Evolutionary conservation across 30 jellyfish, hydroid and myxozoan genomes (phyloP), one percentile per base, ranked within the genome.

Genomic region (Hydractinia echinata): DNA sequence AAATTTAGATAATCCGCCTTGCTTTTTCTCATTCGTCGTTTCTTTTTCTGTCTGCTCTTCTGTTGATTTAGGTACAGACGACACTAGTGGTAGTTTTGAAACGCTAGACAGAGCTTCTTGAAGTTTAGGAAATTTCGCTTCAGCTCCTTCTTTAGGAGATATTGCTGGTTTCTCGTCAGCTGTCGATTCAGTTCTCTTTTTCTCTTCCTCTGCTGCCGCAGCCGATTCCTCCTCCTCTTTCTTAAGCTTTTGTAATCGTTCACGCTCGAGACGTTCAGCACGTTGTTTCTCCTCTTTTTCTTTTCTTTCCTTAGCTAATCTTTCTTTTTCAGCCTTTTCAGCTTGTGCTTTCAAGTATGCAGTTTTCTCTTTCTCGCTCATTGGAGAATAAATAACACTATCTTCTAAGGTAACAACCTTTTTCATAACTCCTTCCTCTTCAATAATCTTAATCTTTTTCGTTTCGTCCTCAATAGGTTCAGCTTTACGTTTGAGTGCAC

Each of bases 101-200:
- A 76, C 84, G 19, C 19, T 50, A 7, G 53, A 4, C 51, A 51
- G 4, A 7, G n/a, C 72, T 21, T n/a, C 44, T 21, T 76, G 55
- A 54, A 54, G 58, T 15, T 55, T 39, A 44, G 62, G 51, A 21
- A 54, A 58, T 55, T 58, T 58, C 49, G 51, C 82, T 15, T 66
- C 54, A 19, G 71, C 79, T 20, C 4, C 2, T 53, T 73, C 58
- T 14, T 30, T 50, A 4, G 14, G 56, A 15, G 20, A 55, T 44
- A 67, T 39, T 13, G 87, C 88, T 14, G 83, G 83, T 51, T 74
- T 84, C 18, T 76, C 88, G 20, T 84, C 87, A 76, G 78, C 30
- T 0, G 70, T 72, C 48, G 91, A 30, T 5, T 8, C n/a, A 14
- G 55, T 58, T 3, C 19, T 58, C 16, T 18, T 13, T 58, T 58